phyloP scores from a whole-genome alignment of 2,888 invertebrate genomes.

The Drosophila phalerata region DNA sequence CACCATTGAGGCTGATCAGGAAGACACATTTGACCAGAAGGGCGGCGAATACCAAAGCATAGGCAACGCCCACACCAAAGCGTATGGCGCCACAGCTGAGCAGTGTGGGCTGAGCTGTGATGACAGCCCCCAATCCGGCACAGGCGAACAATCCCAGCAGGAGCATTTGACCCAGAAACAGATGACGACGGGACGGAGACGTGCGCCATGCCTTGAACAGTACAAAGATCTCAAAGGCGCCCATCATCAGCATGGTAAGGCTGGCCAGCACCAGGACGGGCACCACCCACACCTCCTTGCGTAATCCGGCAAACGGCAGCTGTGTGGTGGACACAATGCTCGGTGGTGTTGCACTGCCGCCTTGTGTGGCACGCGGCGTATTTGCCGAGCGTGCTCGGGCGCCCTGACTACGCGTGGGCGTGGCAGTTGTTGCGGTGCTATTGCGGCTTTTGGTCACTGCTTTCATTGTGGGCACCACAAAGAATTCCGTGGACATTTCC shows the following conservation, averaged over 20 bases:
- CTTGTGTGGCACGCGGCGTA: slow-evolving; percentile 53
- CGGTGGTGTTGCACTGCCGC: slow-evolving; percentile 68
- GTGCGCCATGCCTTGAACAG: slow-evolving; percentile 94
- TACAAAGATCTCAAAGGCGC: slow-evolving; percentile 95
- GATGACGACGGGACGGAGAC: slow-evolving; percentile 93
- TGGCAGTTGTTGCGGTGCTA: slow-evolving; percentile 32
- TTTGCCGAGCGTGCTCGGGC: slow-evolving; percentile 70
- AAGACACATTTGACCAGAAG: slow-evolving; percentile 97
- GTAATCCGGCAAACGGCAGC: slow-evolving; percentile 85
- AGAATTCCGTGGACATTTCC: slow-evolving; percentile 94
- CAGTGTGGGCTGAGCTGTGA: slow-evolving; percentile 91
- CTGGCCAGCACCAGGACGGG: slow-evolving; percentile 94
- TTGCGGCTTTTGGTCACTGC: slow-evolving; percentile 39
- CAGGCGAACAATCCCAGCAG: slow-evolving; percentile 93
- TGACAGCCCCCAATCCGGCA: slow-evolving; percentile 92
- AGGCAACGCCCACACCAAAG: slow-evolving; percentile 93
- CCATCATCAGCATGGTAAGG: slow-evolving; percentile 93
- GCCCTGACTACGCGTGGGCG: slow-evolving; percentile 67
- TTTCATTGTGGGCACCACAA: slow-evolving; percentile 89
- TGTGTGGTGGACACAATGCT: slow-evolving; percentile 83
- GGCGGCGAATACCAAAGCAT: slow-evolving; percentile 95
- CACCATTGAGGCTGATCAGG: slow-evolving; percentile 95
- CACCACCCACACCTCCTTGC: slow-evolving; percentile 95
- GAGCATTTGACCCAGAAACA: slow-evolving; percentile 94
- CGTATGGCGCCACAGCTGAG: slow-evolving; percentile 93